Evolutionary conservation across 2,888 invertebrate genomes (phyloP), one percentile per base, ranked within the genome.

Genomic region (Plebejus melissa): DNA sequence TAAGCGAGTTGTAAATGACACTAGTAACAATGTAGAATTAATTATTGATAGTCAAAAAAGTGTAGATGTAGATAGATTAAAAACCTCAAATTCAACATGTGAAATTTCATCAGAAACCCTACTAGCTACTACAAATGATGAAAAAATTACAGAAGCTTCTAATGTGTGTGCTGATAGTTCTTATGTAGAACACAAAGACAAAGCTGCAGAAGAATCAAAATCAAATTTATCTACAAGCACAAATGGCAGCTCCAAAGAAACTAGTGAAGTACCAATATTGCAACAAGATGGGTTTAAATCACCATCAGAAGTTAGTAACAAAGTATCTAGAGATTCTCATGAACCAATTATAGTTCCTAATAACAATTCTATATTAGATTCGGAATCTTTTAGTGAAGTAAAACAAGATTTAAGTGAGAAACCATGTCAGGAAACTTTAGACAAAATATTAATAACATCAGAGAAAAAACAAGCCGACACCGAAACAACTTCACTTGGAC

Each of bases 51-150:
- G 78, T 50, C 72, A 77, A 69, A 76, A 74, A 77, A 75, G 32
- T 4, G 5, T 32, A 6, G 69, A 69, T 41, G 75, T 32, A 69
- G 11, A 57, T 5, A 69, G 22, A 38, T 38, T 69, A 72, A 83
- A 84, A 78, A 81, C 81, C n/a, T 77, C 79, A 41, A 84, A 77
- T 81, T 77, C 81, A 74, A 80, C 79, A 78, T 82, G 81, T 82
- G 83, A 86, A 76, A 88, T 87, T 80, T 89, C 87, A 77, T 92
- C 91, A 58, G 90, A 91, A 77, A 83, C 83, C 46, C 91, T 91
- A 78, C 90, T 89, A 81, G 81, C 86, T 76, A 92, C 88, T 80
- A 87, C 85, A 78, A 84, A 82, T 77, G 84, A 85, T 78, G 90
- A 89, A 76, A 75, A 58, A 28, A 32, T 71, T 41, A 71, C 38